Percentiles rank a stretch among this genome's conserved stretches.
phyloP scores from a whole-genome alignment of 2,113 vertebrate genomes.

The Riparia riparia region DNA sequence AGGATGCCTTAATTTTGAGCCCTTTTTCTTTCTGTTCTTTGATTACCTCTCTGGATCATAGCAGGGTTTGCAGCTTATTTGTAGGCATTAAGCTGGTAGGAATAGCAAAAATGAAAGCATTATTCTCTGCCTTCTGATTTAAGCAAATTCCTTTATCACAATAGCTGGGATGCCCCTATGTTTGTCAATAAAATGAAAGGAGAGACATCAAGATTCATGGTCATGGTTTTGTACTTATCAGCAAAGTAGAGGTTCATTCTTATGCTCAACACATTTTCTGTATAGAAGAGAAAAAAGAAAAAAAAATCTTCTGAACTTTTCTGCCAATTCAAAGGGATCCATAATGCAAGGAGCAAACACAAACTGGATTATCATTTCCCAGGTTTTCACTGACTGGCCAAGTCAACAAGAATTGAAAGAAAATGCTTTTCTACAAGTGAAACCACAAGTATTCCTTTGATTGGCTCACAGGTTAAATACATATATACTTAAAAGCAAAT shows the following conservation, averaged over 20 bases:
- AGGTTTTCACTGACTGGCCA: not conserved
- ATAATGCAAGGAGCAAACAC: not conserved
- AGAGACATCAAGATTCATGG: constrained; percentile 40
- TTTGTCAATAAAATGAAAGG: constrained; percentile 58
- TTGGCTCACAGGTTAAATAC: not conserved
- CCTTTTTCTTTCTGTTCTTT: not conserved
- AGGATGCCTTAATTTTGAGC: not conserved
- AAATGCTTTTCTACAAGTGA: not conserved
- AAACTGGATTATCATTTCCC: not conserved
- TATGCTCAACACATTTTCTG: constrained; percentile 35
- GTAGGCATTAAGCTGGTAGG: not conserved
- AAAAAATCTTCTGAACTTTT: not conserved
- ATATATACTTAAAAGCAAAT: not conserved
- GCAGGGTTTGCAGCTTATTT: not conserved
- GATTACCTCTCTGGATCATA: not conserved
- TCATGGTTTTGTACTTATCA: constrained; percentile 11
- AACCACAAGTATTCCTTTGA: not conserved
- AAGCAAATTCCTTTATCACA: constrained; percentile 52
- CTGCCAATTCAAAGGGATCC: not conserved
- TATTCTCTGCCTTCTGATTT: not conserved
- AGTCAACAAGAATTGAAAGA: not conserved
- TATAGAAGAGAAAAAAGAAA: not conserved
- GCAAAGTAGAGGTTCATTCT: constrained; percentile 1
- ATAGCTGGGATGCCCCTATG: not conserved
- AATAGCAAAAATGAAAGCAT: not conserved